A percentile compares a stretch with the other conserved stretches of the same genome.
Evolutionary conservation across 64 coral and sea anemone species (phyloP).

Genomic region (Orbicella faveolata): DNA sequence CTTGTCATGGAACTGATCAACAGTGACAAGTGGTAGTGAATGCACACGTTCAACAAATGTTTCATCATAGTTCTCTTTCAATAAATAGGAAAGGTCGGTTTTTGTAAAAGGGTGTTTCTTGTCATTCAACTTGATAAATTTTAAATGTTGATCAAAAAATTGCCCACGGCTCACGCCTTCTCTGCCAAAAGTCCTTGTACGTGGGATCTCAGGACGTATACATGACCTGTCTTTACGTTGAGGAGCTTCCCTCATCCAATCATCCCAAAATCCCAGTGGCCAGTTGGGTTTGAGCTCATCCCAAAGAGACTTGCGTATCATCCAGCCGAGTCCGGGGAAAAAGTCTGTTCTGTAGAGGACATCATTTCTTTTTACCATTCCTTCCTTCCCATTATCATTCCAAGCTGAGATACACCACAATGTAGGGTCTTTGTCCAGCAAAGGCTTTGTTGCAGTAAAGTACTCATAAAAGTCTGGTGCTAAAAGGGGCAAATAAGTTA

Average conservation of each 20-base stretch:
- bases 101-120: conserved; percentile 72
- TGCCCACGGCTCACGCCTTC: conserved; percentile 94
- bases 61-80: conserved; percentile 88
- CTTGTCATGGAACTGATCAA: conserved; percentile 27
- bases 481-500: conserved; percentile 5
- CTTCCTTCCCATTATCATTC: conserved; percentile 99
- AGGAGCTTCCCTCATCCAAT: conserved; percentile 93
- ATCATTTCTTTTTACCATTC: conserved; percentile 81
- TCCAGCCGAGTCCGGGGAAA: conserved; percentile 98
- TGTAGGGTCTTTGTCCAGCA: conserved; percentile 79
- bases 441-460: conserved; percentile 74
- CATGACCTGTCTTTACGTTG: conserved; percentile 84
- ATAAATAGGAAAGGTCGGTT: conserved; percentile 87
- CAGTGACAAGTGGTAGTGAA: conserved; percentile 56
- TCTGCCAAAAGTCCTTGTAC: conserved; percentile 88
- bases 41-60: conserved; percentile 65
- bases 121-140: conserved; percentile 92
- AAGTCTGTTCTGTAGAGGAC: conserved; percentile 92
- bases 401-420: conserved; percentile 98
- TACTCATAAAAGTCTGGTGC: conserved; percentile 99
- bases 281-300: conserved; percentile 79
- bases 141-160: conserved; percentile 94
- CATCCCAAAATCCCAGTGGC: conserved; percentile 97
- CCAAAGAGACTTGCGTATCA: conserved; percentile 85
- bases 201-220: conserved; percentile 92